These are phyloP conservation scores for Formica exsecta DNA, from an alignment of 1,140 invertebrate genomes.

Conservation along the genomic window DNA sequence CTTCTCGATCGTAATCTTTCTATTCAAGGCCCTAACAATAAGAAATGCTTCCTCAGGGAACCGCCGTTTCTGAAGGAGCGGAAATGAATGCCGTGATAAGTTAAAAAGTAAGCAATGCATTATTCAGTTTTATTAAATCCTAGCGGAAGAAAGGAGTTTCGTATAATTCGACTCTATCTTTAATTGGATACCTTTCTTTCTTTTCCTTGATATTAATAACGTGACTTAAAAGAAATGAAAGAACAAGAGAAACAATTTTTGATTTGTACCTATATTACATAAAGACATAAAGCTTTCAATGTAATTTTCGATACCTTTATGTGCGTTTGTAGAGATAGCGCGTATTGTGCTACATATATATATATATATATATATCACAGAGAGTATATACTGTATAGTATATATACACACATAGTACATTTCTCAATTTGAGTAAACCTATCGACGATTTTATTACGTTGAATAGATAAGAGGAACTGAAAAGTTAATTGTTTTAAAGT, in stretches of 20 bases:
- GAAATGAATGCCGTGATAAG: slow-evolving; percentile 64
- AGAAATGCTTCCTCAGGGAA: slow-evolving; percentile 45
- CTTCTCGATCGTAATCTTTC: slow-evolving; percentile 50
- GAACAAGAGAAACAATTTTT: neutral
- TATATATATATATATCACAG: neutral
- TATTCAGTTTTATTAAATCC: slow-evolving; percentile 67
- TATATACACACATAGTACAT: too few relatives aligned
- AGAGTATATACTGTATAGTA: too few relatives aligned
- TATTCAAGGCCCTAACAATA: slow-evolving; percentile 65
- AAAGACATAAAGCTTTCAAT: slow-evolving; percentile 15
- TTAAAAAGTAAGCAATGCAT: slow-evolving; percentile 63
- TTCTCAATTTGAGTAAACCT: slow-evolving; percentile 2
- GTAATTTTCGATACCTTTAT: slow-evolving; percentile 3
- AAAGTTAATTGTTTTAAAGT: slow-evolving; percentile 8
- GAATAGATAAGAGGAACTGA: neutral
- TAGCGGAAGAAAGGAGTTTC: slow-evolving; percentile 51
- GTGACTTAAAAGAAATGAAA: slow-evolving; percentile 43
- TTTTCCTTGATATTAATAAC: slow-evolving; percentile 54
- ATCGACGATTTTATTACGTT: neutral
- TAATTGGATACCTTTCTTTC: slow-evolving; percentile 51
- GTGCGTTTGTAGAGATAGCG: neutral
- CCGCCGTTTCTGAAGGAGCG: slow-evolving; percentile 18
- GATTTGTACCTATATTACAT: neutral
- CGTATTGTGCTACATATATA: neutral
- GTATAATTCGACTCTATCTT: slow-evolving; percentile 52